Base-by-base conservation (phyloP, 2,888 invertebrate species). In the Caradrina clavipalpis region DNA sequence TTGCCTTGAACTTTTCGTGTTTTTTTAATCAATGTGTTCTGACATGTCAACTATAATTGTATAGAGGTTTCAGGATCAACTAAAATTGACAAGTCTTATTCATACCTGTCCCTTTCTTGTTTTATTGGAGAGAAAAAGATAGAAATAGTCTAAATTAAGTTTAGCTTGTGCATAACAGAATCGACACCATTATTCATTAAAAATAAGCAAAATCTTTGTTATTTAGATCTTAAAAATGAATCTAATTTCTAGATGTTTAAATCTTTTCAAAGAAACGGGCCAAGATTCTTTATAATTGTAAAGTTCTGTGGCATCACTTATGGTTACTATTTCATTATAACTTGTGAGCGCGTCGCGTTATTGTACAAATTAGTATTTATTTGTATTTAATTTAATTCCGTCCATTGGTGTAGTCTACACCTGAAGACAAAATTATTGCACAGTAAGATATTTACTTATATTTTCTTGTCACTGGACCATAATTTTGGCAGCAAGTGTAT, bases 341-440 rank as follows among this genome's bases (percentile, higher is more conserved):
- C 56, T 59, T 65, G 55, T 66, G 26, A 72, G 63, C 59, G 67
- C 73, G n/a, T 49, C 56, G 79, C 79, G 80, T 80, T 78, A 67
- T 69, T 86, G 87, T 88, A 88, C 87, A 88, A 87, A 88, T 80
- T 88, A 88, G 88, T 88, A 85, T 87, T 87, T 86, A 88, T 86
- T 85, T 80, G 54, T 78, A 75, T 64, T 68, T 45, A 45, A 45
- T 45, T 73, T 83, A 81, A 70, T 71, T 57, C 50, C 66, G 62
- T 78, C 81, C 80, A 66, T 68, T 58, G 54, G 35, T 56, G 31
- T 80, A 66, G 68, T 21, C 47, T 69, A 60, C 56, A 62, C 49
- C 81, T 66, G 65, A 45, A 26, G 0, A 56, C 64, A 66, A 83
- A 74, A 73, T 69, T 39, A 69, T 71, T 80, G 69, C 51, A 71